phyloP scores from a whole-genome alignment of 1,140 invertebrate species.

The Drosophila willistoni region DNA sequence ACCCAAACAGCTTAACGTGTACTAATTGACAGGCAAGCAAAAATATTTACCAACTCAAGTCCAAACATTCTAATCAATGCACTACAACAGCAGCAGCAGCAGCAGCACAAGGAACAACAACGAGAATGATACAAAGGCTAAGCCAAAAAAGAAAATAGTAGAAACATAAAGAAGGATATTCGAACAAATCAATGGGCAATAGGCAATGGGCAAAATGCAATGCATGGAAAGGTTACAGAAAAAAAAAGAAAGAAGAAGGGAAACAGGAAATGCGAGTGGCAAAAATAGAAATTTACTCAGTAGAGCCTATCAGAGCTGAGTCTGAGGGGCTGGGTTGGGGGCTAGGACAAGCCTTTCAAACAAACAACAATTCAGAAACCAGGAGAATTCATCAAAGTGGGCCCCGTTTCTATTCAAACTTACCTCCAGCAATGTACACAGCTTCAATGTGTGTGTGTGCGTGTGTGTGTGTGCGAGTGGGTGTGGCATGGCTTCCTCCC shows the following conservation, averaged over 20 bases:
- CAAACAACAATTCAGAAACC: conserved; percentile 64
- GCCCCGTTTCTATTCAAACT: neutral
- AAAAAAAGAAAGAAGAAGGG: neutral
- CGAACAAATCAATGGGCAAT: conserved; percentile 44
- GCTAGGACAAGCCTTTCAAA: conserved; percentile 63
- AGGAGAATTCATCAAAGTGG: conserved; percentile 74
- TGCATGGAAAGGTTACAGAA: conserved; percentile 1
- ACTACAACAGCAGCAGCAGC: conserved; percentile 33
- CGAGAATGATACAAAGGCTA: conserved; percentile 45
- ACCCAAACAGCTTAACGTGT: conserved; percentile 58
- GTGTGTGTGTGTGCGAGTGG: neutral
- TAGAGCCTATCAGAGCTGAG: conserved; percentile 41
- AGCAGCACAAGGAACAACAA: neutral
- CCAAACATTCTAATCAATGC: conserved; percentile 82
- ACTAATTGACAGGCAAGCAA: conserved; percentile 81
- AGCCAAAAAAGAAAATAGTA: conserved; percentile 21
- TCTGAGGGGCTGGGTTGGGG: neutral
- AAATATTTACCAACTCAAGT: conserved; percentile 81
- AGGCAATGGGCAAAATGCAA: conserved; percentile 40
- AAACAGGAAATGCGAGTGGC: conserved; percentile 15
- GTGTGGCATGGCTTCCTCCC: conserved; percentile 7
- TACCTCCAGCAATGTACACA: neutral
- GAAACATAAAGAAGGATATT: conserved; percentile 20
- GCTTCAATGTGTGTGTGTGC: neutral
- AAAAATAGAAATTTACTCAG: conserved; percentile 21